Evolutionary conservation across 2,113 vertebrate genomes (phyloP).

Genomic region (Indicator indicator): DNA sequence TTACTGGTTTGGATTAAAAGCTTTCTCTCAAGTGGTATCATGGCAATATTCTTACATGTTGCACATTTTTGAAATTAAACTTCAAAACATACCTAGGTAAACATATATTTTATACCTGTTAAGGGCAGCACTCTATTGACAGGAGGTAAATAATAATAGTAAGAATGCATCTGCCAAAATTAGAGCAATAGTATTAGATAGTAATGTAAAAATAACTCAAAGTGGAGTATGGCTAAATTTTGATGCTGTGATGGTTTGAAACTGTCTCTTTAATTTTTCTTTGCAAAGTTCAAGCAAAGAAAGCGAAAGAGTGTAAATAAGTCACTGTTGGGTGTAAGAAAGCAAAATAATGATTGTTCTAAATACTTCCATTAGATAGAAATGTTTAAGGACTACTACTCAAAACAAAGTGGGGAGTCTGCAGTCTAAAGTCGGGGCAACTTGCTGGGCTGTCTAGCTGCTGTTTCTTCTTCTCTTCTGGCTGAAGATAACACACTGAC

Average conservation of each 20-base stretch:
- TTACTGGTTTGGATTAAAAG: not conserved
- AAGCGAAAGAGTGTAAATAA: no score
- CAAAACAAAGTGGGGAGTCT: no score
- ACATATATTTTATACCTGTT: not conserved
- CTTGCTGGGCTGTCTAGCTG: no score
- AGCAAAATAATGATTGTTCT: no score
- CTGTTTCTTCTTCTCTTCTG: no score
- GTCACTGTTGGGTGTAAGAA: no score
- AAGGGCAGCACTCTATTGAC: not conserved
- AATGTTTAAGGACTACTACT: no score
- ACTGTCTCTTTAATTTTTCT: no score
- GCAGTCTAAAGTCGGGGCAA: no score
- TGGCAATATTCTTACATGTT: not conserved
- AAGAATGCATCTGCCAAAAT: not conserved
- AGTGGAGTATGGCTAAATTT: not conserved
- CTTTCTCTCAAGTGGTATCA: not conserved
- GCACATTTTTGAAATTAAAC: not conserved
- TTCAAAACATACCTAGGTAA: not conserved
- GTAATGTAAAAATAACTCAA: not conserved
- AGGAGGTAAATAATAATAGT: not conserved
- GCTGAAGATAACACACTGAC: no score
- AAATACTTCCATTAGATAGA: no score
- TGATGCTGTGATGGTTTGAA: not conserved
- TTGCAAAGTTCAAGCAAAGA: no score
- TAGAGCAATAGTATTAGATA: not conserved